Conservation (phyloP, 2,888 invertebrate genomes). For the Ecdyonurus torrentis region DNA sequence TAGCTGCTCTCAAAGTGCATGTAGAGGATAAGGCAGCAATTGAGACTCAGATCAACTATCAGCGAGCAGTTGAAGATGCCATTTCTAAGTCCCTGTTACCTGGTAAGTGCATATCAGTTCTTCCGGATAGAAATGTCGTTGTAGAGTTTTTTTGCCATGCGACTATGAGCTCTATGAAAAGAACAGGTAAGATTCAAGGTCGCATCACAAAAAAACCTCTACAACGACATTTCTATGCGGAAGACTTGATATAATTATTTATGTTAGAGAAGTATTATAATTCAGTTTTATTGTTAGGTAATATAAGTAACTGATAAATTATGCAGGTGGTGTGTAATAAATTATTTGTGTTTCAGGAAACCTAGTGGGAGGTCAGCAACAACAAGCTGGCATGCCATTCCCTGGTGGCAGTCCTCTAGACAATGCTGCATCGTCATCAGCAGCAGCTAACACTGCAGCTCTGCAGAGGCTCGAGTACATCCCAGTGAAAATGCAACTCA, state of each 20-base stretch:
- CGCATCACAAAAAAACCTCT: no score
- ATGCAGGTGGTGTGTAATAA: no score
- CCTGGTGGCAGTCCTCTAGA: background rate
- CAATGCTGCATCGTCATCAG: background rate
- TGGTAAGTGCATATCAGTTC: background rate
- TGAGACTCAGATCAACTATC: constrained; percentile 1
- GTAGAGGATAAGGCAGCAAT: background rate
- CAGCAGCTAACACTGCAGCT: background rate
- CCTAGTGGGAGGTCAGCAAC: background rate
- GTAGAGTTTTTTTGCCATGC: no score
- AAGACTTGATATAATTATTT: no score
- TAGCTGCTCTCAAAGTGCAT: background rate
- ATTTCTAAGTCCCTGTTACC: background rate
- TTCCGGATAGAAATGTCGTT: no score
- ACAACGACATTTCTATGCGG: no score
- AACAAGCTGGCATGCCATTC: background rate
- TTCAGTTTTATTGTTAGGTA: no score
- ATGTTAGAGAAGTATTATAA: no score
- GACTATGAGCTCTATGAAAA: no score
- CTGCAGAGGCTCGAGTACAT: constrained; percentile 2
- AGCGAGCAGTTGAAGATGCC: constrained; percentile 1
- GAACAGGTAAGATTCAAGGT: no score
- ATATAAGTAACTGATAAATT: no score
- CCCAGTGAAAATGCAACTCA: background rate
- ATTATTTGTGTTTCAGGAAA: no score